A percentile compares a stretch with the other conserved stretches of the same genome.
phyloP scores from a whole-genome alignment of 2,113 vertebrate genomes.

The Delphinus delphis region DNA sequence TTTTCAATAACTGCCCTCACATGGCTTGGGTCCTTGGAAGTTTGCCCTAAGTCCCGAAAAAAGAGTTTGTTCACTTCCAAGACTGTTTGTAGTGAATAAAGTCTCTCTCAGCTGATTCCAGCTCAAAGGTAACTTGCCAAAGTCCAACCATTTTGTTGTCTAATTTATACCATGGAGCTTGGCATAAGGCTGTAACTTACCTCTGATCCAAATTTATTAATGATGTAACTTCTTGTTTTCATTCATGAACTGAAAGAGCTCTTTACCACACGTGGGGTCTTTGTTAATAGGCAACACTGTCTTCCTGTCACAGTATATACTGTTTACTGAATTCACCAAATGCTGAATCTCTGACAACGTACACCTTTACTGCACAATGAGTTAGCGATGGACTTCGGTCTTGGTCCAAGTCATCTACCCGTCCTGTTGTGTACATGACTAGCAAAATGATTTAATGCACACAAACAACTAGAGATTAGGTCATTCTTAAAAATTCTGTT shows the following conservation, averaged over 20 bases:
- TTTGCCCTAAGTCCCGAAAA: constrained; percentile 82
- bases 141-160: constrained; percentile 84
- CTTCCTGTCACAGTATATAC: constrained; percentile 60
- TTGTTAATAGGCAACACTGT: constrained; percentile 71
- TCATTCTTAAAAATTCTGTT: constrained; percentile 89
- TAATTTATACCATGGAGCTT: constrained; percentile 85
- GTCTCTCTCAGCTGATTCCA: constrained; percentile 88
- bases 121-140: constrained; percentile 84
- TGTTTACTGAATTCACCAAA: constrained; percentile 54
- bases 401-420: constrained; percentile 21
- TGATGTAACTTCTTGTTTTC: constrained; percentile 88
- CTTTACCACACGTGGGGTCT: constrained; percentile 78
- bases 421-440: constrained; percentile 78
- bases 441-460: constrained; percentile 86
- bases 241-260: constrained; percentile 83
- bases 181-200: constrained; percentile 79
- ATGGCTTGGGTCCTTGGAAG: constrained; percentile 87
- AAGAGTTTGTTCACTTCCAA: constrained; percentile 81
- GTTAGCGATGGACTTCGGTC: not conserved
- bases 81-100: constrained; percentile 86
- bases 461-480: constrained; percentile 88
- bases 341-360: constrained; percentile 42
- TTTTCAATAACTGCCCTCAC: constrained; percentile 92
- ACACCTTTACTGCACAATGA: not conserved
- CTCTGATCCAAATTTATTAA: constrained; percentile 84